Conservation (phyloP, 2,113 vertebrate genomes). For the Pionites leucogaster region DNA sequence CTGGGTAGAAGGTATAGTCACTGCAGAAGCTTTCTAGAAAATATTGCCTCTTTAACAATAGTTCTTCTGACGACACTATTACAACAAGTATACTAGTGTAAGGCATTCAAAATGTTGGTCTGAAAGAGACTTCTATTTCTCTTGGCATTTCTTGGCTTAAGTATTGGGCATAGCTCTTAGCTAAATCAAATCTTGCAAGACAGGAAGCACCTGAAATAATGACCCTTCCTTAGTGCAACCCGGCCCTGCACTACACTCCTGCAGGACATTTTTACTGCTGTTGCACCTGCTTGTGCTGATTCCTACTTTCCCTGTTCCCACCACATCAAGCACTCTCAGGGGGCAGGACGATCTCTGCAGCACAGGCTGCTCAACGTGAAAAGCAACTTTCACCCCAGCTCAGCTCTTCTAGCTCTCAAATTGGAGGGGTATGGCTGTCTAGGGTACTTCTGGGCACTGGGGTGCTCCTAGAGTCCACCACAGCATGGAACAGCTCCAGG, state of each 20-base stretch:
- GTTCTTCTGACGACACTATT: neutral
- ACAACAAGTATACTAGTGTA: neutral
- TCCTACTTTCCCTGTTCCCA: no score
- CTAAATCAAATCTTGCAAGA: neutral
- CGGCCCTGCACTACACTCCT: neutral
- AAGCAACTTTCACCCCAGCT: neutral
- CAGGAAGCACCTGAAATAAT: neutral
- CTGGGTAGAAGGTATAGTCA: neutral
- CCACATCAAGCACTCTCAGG: neutral
- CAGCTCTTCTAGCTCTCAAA: neutral
- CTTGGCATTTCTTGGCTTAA: neutral
- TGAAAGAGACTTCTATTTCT: neutral
- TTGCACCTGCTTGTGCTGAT: neutral
- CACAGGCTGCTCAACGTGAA: neutral
- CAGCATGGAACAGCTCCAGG: fast-evolving
- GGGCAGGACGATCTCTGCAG: neutral
- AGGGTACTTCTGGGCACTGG: fast-evolving
- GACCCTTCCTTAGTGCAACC: no score
- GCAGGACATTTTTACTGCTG: neutral
- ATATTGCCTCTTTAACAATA: neutral
- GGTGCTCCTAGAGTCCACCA: neutral
- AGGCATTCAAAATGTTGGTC: neutral
- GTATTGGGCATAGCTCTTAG: fast-evolving
- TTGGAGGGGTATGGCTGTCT: fast-evolving
- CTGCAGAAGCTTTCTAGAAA: neutral